These are phyloP conservation scores for Gymnodraco acuticeps DNA, from an alignment of 2,797 vertebrate species.

Conservation along the genomic window DNA sequence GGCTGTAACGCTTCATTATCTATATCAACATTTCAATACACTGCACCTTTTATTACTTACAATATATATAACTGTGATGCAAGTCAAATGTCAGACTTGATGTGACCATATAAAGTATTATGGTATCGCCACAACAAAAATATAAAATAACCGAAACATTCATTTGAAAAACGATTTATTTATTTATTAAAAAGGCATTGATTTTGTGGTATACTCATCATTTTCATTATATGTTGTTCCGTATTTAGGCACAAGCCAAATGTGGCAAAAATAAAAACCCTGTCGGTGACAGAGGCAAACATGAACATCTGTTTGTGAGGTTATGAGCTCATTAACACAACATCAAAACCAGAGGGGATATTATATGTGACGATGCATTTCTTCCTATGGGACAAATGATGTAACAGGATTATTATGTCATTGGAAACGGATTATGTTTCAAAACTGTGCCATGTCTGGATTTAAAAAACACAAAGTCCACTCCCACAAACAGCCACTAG, in stretches of 20 bases:
- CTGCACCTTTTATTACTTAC: too few relatives aligned
- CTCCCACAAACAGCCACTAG: conserved; percentile 55
- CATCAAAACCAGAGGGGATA: conserved; percentile 19
- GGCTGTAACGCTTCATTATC: too few relatives aligned
- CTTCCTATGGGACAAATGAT: conserved; percentile 18
- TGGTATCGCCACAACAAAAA: too few relatives aligned
- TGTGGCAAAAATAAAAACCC: conserved; percentile 5
- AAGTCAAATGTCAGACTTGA: too few relatives aligned
- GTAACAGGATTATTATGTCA: conserved; percentile 19
- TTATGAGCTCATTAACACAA: conserved; percentile 18
- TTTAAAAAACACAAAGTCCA: neutral
- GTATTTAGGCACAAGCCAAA: neutral
- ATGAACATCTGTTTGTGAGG: conserved; percentile 10
- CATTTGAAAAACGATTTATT: too few relatives aligned
- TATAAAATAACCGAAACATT: too few relatives aligned
- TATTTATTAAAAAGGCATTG: neutral
- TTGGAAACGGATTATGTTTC: conserved; percentile 21
- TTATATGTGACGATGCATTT: neutral
- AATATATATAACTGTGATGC: too few relatives aligned
- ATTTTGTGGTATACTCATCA: neutral
- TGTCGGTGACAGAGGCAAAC: neutral
- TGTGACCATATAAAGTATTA: too few relatives aligned
- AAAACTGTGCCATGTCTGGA: neutral
- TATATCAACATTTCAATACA: too few relatives aligned
- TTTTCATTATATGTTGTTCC: neutral